phyloP scores from a whole-genome alignment of 92 coral and sea anemone species.

The Porites rus region DNA sequence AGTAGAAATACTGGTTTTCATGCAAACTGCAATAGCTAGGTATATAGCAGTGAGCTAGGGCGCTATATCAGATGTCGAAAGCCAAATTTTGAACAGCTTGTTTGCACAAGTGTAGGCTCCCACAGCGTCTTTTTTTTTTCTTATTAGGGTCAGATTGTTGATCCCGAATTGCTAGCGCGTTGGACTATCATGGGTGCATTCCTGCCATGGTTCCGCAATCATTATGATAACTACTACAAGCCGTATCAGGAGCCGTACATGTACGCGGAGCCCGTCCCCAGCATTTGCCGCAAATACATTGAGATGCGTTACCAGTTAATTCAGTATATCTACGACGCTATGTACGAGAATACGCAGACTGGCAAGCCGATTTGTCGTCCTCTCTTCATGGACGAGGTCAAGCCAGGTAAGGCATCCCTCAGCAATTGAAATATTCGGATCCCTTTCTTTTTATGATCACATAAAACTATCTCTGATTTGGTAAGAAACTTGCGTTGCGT shows the following conservation, averaged over 20 bases:
- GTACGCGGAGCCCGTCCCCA: slow-evolving; percentile 78
- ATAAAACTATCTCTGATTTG: too few relatives aligned
- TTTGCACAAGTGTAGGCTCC: neutral
- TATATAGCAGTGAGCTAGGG: too few relatives aligned
- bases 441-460: too few relatives aligned
- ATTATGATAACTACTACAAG: slow-evolving; percentile 81
- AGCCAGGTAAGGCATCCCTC: slow-evolving; percentile 36
- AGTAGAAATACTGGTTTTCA: too few relatives aligned
- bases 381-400: slow-evolving; percentile 78
- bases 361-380: slow-evolving; percentile 88
- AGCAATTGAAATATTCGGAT: too few relatives aligned
- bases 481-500: too few relatives aligned
- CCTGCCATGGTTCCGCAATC: slow-evolving; percentile 87
- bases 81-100: too few relatives aligned
- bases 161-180: slow-evolving; percentile 74
- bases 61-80: too few relatives aligned
- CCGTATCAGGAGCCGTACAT: slow-evolving; percentile 79
- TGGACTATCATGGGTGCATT: slow-evolving; percentile 89
- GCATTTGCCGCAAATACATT: slow-evolving; percentile 86
- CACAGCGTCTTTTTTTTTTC: neutral
- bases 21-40: too few relatives aligned
- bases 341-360: slow-evolving; percentile 76
- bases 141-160: slow-evolving; percentile 74
- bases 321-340: slow-evolving; percentile 84
- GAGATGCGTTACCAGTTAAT: slow-evolving; percentile 81